A percentile compares a stretch with the other conserved stretches of the same genome.
Conservation (phyloP, 1,140 invertebrate genomes). For the Euwallacea fornicatus region DNA sequence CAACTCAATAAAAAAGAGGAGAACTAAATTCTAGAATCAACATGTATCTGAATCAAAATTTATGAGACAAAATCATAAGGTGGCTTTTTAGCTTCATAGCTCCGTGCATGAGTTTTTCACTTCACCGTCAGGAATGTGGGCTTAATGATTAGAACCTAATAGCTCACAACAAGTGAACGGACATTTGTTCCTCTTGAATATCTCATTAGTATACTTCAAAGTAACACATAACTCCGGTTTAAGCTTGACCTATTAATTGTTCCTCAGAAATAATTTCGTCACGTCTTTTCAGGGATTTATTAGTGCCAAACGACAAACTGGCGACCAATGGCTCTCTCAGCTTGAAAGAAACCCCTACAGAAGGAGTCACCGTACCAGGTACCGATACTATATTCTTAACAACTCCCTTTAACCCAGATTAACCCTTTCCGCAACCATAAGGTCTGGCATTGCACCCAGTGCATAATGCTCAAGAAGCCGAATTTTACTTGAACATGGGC, state of each 20-base stretch:
- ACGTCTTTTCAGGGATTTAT: constrained; percentile 46
- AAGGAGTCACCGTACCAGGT: constrained; percentile 81
- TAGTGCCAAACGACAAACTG: constrained; percentile 49
- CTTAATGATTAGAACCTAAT: no score
- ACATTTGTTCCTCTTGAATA: neutral
- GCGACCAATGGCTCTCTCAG: constrained; percentile 56
- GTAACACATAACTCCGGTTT: no score
- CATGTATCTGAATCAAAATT: no score
- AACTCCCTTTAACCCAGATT: neutral
- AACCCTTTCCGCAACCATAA: constrained; percentile 20
- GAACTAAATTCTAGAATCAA: no score
- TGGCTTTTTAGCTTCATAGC: no score
- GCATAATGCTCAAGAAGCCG: constrained; percentile 69
- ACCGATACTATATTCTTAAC: neutral
- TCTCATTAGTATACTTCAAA: no score
- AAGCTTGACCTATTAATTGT: neutral
- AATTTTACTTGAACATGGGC: constrained; percentile 72
- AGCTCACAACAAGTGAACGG: neutral
- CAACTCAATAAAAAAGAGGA: no score
- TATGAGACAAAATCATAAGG: no score
- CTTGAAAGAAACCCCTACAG: constrained; percentile 78
- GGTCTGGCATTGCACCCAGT: constrained; percentile 55
- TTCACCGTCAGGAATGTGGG: no score
- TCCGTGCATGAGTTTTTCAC: no score
- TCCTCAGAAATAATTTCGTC: neutral